phyloP scores from a whole-genome alignment of 2,113 vertebrate species.

The Mohoua ochrocephala region DNA sequence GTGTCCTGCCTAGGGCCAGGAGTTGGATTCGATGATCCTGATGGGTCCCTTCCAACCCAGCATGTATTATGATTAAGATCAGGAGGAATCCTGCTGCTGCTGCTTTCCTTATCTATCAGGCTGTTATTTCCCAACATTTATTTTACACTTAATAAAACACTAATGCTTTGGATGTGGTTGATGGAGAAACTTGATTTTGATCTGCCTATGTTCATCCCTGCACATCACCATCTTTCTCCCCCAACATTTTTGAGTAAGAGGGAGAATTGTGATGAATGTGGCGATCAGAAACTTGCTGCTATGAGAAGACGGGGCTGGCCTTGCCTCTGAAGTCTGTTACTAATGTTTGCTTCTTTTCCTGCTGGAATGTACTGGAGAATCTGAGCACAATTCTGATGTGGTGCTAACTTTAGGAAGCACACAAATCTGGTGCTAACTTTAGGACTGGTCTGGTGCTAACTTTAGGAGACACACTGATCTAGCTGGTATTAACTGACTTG shows the following conservation, averaged over 20 bases:
- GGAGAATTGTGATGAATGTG: background rate
- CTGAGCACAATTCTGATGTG: background rate
- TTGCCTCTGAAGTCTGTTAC: background rate
- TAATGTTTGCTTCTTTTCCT: background rate
- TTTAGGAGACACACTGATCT: background rate
- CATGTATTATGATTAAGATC: background rate
- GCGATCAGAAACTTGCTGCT: conserved; percentile 1
- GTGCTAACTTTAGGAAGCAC: conserved; percentile 2
- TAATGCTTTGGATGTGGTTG: background rate
- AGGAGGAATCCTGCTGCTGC: background rate
- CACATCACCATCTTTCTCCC: background rate
- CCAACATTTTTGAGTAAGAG: background rate
- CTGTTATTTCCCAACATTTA: background rate
- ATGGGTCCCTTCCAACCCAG: background rate
- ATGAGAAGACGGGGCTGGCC: background rate
- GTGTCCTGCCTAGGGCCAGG: background rate
- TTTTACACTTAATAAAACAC: background rate
- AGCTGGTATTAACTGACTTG: background rate
- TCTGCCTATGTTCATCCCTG: background rate
- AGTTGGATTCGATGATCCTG: background rate
- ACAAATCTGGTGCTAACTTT: background rate
- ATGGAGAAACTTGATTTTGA: conserved; percentile 8
- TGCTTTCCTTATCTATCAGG: background rate
- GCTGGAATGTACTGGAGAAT: conserved; percentile 4
- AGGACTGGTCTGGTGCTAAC: background rate